A percentile compares a stretch with the other conserved stretches of the same genome.
These are phyloP conservation scores for Papilio protenor DNA, from an alignment of 2,888 invertebrate genomes.

Conservation along the genomic window DNA sequence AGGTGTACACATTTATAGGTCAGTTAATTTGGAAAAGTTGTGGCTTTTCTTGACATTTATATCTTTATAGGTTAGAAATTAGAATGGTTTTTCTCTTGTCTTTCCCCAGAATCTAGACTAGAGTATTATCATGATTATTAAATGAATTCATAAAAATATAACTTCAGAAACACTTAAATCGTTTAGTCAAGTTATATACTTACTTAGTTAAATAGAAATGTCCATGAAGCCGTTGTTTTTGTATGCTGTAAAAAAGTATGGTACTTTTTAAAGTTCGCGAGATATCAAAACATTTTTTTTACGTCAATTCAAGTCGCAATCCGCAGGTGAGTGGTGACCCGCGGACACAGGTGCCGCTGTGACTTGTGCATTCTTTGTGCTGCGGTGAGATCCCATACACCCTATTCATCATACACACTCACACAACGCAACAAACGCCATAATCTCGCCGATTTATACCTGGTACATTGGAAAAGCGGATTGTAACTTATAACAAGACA, in stretches of 20 bases:
- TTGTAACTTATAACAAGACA: not conserved
- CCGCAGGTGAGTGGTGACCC: conserved; percentile 49
- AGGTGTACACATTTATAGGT: too few species aligned
- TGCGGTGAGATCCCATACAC: conserved; percentile 58
- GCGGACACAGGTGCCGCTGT: conserved; percentile 70
- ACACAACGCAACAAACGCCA: conserved; percentile 1
- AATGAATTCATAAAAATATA: not conserved
- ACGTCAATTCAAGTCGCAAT: conserved; percentile 44
- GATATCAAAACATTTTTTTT: conserved; percentile 16
- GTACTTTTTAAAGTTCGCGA: not conserved
- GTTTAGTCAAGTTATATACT: not conserved
- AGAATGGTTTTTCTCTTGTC: too few species aligned
- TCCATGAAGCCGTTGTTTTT: not conserved
- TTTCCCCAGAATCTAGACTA: too few species aligned
- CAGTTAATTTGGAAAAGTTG: not conserved
- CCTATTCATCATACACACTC: conserved; percentile 45
- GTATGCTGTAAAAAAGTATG: not conserved
- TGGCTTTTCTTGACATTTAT: too few species aligned
- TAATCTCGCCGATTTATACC: conserved; percentile 13
- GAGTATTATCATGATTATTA: not conserved
- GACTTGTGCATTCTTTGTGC: conserved; percentile 76
- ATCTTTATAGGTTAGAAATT: too few species aligned
- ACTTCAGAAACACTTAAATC: not conserved
- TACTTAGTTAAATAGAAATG: not conserved
- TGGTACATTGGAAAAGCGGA: conserved; percentile 8